Conservation (phyloP, 2,113 vertebrate genomes). For the Lepisosteus oculatus region DNA sequence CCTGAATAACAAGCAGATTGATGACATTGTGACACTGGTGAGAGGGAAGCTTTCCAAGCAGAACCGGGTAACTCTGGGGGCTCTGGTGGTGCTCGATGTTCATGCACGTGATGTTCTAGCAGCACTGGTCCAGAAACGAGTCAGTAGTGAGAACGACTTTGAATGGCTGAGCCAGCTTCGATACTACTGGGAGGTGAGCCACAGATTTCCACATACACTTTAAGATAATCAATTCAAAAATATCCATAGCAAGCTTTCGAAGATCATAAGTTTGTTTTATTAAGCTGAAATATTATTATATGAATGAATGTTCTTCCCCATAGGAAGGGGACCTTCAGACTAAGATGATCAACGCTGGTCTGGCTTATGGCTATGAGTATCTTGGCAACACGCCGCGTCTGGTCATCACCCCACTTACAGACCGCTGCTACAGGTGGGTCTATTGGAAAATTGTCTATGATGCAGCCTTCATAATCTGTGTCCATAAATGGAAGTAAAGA, state of each 20-base stretch:
- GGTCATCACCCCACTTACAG: conserved; percentile 86
- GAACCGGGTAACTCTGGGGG: conserved; percentile 77
- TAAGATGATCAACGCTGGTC: conserved; percentile 90
- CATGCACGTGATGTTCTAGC: conserved; percentile 80
- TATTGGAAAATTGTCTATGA: too few relatives aligned
- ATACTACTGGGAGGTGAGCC: conserved; percentile 81
- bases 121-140: conserved; percentile 69
- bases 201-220: too few relatives aligned
- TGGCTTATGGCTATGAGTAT: conserved; percentile 86
- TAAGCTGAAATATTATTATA: too few relatives aligned
- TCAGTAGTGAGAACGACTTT: conserved; percentile 80
- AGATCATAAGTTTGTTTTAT: not conserved
- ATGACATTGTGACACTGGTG: conserved; percentile 80
- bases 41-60: conserved; percentile 83
- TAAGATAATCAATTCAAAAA: too few relatives aligned
- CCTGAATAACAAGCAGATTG: conserved; percentile 77
- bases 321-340: conserved; percentile 84
- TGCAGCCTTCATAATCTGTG: too few relatives aligned
- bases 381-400: conserved; percentile 81
- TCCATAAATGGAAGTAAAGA: too few relatives aligned
- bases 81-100: conserved; percentile 81
- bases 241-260: too few relatives aligned
- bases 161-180: conserved; percentile 88
- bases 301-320: not conserved
- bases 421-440: conserved; percentile 85